Evolutionary conservation across 2,113 vertebrate species (phyloP).

Genomic region (Dasyornis broadbenti): DNA sequence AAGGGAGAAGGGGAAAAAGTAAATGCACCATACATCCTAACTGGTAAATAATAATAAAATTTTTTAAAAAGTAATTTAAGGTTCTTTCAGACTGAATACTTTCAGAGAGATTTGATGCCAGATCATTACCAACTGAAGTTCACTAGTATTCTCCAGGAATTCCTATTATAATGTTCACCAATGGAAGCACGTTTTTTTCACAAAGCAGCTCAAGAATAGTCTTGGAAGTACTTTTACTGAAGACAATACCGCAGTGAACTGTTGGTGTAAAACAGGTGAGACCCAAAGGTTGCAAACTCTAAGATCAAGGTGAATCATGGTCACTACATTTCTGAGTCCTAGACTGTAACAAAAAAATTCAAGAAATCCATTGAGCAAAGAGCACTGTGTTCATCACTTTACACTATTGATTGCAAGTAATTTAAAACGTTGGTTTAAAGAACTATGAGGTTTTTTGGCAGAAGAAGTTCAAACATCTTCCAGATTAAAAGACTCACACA

Average conservation of each 20-base stretch:
- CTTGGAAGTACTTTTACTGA: neutral
- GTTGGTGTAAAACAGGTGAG: neutral
- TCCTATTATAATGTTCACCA: neutral
- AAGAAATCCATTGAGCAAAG: neutral
- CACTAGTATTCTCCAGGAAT: neutral
- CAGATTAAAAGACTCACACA: neutral
- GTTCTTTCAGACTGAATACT: neutral
- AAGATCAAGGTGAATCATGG: neutral
- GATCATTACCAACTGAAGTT: neutral
- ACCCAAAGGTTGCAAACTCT: neutral
- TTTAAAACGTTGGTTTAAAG: neutral
- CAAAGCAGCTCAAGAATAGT: neutral
- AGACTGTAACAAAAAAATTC: neutral
- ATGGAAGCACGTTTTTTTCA: neutral
- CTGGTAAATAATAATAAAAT: too few species aligned
- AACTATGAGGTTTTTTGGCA: neutral
- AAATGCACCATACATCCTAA: neutral
- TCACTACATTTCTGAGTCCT: neutral
- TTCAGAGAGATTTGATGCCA: neutral
- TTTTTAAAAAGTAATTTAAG: neutral
- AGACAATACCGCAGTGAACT: neutral
- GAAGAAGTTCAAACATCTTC: neutral
- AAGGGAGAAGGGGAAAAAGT: neutral
- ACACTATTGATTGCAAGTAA: neutral
- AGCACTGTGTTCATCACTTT: neutral